Evolutionary conservation across 2,888 invertebrate species (phyloP).

Genomic region (Eilema griseolum): DNA sequence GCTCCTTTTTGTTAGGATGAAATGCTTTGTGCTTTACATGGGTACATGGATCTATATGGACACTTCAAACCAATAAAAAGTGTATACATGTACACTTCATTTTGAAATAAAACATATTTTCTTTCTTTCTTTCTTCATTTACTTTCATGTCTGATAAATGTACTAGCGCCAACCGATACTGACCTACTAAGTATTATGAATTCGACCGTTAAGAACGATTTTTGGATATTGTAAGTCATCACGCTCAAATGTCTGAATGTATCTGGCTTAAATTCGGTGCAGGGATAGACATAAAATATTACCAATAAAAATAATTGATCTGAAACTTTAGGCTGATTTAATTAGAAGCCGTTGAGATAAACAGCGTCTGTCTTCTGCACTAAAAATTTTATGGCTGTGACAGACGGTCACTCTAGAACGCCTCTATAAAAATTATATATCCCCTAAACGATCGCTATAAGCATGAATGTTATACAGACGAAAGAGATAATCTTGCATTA

Average conservation of each 20-base stretch:
- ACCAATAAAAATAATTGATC: background rate
- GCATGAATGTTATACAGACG: background rate
- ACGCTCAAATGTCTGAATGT: too few relatives aligned
- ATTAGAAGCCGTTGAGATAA: background rate
- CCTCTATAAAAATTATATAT: constrained; percentile 1
- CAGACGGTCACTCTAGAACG: background rate
- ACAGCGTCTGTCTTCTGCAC: background rate
- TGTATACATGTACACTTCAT: too few relatives aligned
- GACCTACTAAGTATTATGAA: too few relatives aligned
- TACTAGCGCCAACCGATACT: background rate
- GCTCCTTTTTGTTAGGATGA: too few relatives aligned
- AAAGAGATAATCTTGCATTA: background rate
- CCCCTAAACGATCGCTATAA: background rate
- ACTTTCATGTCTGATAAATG: background rate
- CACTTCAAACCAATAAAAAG: background rate
- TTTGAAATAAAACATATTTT: too few relatives aligned
- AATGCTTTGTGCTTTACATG: background rate
- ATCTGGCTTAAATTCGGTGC: too few relatives aligned
- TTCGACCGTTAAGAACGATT: too few relatives aligned
- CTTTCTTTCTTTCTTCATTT: too few relatives aligned
- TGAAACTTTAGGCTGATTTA: background rate
- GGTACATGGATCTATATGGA: background rate
- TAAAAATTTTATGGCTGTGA: background rate
- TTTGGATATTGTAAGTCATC: too few relatives aligned
- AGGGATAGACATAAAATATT: background rate